Base-by-base conservation (phyloP, 2,113 vertebrate species). In the Phylloscopus trochiloides region DNA sequence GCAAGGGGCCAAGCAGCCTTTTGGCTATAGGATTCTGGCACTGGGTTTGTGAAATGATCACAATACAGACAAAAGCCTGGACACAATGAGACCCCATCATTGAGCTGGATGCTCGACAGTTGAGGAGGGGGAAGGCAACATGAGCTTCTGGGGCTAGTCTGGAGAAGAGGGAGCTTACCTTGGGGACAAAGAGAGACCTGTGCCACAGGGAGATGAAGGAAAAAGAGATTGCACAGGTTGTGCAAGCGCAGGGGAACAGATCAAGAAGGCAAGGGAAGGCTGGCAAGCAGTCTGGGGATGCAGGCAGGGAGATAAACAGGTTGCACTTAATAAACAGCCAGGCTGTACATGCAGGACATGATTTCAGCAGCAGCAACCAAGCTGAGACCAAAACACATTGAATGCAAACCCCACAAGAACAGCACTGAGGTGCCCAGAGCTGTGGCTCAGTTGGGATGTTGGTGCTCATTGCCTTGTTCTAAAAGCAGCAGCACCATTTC, bases 51-150 rank as follows among this genome's bases (percentile, higher is more conserved):
- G 79, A 90, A 86, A 86, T 1, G 0, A 61, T 62, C 76, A 21
- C 2, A 6, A 13, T 54, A 57, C 29, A 82, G 63, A 52, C 42
- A 76, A 73, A 93, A 79, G 51, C 36, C 45, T 0, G 2, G n/a
- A 40, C 4, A 55, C 0, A 0, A 36, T 0, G 5, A 38, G 55
- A 70, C n/a, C 45, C 31, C 0, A 1, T 32, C 0, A 1, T 1
- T 40, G 40, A 71, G 70, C 72, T 78, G 48, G 57, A 34, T 5
- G 7, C 38, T 1, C 0, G 8, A 43, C 24, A 67, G 29, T 5
- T 1, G 3, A 86, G 29, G 42, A 88, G 14, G 12, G 9, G 8
- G 80, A 91, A 81, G 70, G 42, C 55, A 86, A 50, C 7, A 8
- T 4, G 7, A 89, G 20, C 34, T 82, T 29, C 57, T 14, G 1